Conservation (phyloP, 2,888 invertebrate species). For the Serripes groenlandicus region DNA sequence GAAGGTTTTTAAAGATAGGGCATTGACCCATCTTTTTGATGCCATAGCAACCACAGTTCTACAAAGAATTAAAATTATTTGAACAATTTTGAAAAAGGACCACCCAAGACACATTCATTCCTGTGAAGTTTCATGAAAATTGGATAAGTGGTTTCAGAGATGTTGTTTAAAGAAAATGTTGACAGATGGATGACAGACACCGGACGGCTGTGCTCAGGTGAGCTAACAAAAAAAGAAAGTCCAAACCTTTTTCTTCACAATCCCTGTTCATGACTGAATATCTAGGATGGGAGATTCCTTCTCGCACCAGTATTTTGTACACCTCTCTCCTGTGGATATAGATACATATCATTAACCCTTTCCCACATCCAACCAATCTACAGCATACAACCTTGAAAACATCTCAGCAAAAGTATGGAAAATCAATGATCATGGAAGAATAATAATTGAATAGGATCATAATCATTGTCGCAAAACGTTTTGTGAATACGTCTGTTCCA, state of each 20-base stretch:
- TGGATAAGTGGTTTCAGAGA: not conserved
- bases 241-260: slow-evolving; percentile 66
- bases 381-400: no score
- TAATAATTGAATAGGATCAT: no score
- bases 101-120: not conserved
- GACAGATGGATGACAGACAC: not conserved
- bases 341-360: no score
- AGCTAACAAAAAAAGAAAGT: not conserved
- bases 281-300: slow-evolving; percentile 98
- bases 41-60: not conserved
- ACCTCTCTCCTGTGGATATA: slow-evolving; percentile 96
- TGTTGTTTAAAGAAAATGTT: not conserved
- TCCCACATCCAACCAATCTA: no score
- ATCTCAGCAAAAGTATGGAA: no score
- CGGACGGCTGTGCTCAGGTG: not conserved
- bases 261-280: slow-evolving; percentile 99
- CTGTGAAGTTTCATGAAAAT: not conserved
- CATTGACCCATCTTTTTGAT: no score
- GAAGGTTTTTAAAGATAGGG: no score
- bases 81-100: not conserved
- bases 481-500: no score
- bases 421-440: no score
- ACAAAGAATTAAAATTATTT: not conserved
- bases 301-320: slow-evolving; percentile 96
- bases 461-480: no score